Evolutionary conservation across 2,888 invertebrate species (phyloP), one percentile per base, ranked within the genome.

Genomic region (Acrobasis suavella): DNA sequence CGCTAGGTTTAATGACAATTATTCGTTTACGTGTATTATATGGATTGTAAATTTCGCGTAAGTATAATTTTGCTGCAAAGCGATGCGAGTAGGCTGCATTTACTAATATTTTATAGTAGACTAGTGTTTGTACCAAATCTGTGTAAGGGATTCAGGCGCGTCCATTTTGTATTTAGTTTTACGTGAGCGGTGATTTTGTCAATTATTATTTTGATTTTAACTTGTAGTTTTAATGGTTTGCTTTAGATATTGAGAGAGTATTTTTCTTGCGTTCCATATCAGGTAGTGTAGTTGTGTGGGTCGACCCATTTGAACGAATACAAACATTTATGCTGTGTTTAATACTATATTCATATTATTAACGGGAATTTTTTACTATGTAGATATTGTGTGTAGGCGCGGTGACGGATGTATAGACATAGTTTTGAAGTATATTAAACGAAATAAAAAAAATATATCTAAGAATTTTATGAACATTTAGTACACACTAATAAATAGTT

Each of bases 21-120:
- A 69, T 72, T 73, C 67, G 70, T 68, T 72, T 72, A 72, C 69
- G 69, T 84, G 83, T 87, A 85, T 80, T 69, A 81, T 84, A 83
- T 83, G 80, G 83, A 84, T 89, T 90, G 88, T 88, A 87, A 76
- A 87, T 87, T 86, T 85, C 80, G 86, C 81, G 84, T 84, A 84
- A 71, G 74, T 75, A 71, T 67, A 72, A 75, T 76, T 81, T 78
- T 79, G 82, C 82, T 77, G 81, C 73, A 67, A 72, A 77, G 79
- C 75, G 72, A 75, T 77, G 83, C 77, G 81, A 86, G 85, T 89
- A 89, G 87, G 78, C 86, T 91, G 92, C 92, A 91, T 92, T 92
- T 91, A 91, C 92, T 91, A 91, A 91, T 91, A 85, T 89, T 88
- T 89, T 90, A 89, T 85, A 73, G 80, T 90, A 91, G 88, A 76